A percentile compares a stretch with the other conserved stretches of the same genome.
phyloP scores from a whole-genome alignment of 2,113 vertebrate species.

The Myodes glareolus region DNA sequence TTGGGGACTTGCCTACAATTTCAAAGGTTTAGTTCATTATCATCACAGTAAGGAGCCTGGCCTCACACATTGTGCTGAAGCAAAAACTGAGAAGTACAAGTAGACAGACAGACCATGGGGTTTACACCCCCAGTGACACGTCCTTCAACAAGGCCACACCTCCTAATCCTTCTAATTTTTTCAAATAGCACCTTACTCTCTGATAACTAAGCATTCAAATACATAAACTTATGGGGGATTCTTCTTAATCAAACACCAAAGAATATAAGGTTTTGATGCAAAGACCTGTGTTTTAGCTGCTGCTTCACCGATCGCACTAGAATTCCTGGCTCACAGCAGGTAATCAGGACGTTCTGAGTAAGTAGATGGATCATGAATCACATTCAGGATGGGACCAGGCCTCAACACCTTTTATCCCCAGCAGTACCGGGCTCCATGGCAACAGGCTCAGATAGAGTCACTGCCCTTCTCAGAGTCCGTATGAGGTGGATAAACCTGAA shows the following conservation, averaged over 20 bases:
- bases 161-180: background rate
- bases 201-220: too few relatives aligned
- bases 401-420: background rate
- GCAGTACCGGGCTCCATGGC: background rate
- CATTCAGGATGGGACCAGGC: background rate
- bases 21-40: background rate
- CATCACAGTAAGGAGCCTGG: background rate
- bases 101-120: background rate
- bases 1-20: background rate
- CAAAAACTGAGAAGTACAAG: background rate
- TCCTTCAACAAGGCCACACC: background rate
- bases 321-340: background rate
- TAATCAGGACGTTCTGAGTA: background rate
- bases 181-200: background rate
- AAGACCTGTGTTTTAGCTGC: background rate
- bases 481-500: background rate
- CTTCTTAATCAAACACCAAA: background rate
- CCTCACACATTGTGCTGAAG: background rate
- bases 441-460: background rate
- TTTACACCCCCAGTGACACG: too few relatives aligned
- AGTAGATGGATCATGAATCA: background rate
- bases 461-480: background rate
- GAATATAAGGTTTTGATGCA: background rate
- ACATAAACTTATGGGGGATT: background rate
- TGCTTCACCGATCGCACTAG: background rate